phyloP scores from a whole-genome alignment of 2,888 invertebrate species.

The Platycheirus albimanus region DNA sequence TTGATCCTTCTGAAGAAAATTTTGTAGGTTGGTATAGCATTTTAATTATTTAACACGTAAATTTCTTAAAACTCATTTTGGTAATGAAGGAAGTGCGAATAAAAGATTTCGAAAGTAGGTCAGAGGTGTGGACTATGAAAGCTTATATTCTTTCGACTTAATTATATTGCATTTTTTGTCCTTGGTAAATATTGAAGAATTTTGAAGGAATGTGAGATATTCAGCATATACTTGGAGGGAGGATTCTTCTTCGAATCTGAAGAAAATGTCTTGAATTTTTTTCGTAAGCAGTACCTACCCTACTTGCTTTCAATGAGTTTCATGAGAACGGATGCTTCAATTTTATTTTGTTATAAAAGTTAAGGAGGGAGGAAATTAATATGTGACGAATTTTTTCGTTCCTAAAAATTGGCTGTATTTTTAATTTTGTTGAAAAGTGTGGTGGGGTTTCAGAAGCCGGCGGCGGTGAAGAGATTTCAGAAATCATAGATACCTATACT shows the following conservation, averaged over 20 bases:
- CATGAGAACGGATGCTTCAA: no score
- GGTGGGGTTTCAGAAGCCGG: no score
- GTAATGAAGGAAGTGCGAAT: slow-evolving; percentile 54
- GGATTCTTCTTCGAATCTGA: neutral
- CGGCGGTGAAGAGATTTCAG: no score
- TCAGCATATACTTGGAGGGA: neutral
- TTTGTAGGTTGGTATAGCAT: slow-evolving; percentile 16
- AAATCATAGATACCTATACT: no score
- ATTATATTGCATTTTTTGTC: slow-evolving; percentile 49
- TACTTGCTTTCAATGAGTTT: no score
- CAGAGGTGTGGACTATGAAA: neutral
- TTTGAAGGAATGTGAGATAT: slow-evolving; percentile 8
- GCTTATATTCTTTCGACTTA: slow-evolving; percentile 9
- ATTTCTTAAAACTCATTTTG: slow-evolving; percentile 63
- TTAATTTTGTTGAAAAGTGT: no score
- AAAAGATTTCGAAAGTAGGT: slow-evolving; percentile 26
- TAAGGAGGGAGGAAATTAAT: no score
- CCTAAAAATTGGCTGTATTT: no score
- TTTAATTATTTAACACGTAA: slow-evolving; percentile 68
- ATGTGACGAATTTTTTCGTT: no score
- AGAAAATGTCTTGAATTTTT: neutral
- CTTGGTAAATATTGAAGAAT: slow-evolving; percentile 36
- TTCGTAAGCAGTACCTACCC: neutral
- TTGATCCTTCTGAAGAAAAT: slow-evolving; percentile 41
- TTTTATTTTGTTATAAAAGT: no score